A percentile compares a stretch with the other conserved stretches of the same genome.
Conservation (phyloP, 1,140 invertebrate genomes). For the Acromyrmex heyeri region DNA sequence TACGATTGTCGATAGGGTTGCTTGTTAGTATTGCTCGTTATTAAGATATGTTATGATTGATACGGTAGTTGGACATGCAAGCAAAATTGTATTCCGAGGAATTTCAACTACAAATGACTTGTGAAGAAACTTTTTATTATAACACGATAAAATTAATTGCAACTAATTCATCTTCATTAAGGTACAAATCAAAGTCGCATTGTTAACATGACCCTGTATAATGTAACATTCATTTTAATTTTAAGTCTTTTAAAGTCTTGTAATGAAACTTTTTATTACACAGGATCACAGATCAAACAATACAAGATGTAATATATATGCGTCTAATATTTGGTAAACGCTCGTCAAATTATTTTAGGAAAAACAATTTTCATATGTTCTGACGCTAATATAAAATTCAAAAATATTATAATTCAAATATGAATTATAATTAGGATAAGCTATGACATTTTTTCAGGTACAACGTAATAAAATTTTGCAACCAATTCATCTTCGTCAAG, state of each 20-base stretch:
- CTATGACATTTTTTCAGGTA: no score
- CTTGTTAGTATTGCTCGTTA: neutral
- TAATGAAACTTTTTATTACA: neutral
- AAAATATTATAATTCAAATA: no score
- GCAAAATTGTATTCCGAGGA: neutral
- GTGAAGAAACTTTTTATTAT: neutral
- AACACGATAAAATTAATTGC: neutral
- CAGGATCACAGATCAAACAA: no score
- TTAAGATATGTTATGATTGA: conserved; percentile 21
- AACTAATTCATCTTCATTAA: neutral
- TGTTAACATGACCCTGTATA: neutral
- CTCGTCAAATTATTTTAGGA: no score
- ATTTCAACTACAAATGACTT: neutral
- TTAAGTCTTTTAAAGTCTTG: neutral
- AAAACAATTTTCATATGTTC: no score
- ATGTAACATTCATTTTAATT: neutral
- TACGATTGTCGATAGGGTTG: conserved; percentile 11
- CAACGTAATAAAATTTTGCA: neutral
- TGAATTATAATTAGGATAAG: no score
- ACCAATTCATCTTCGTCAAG: neutral
- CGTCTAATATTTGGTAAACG: no score
- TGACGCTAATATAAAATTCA: no score
- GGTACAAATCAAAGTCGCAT: neutral
- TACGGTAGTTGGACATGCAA: neutral
- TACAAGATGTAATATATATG: no score